Evolutionary conservation across 2,888 invertebrate species (phyloP).

Genomic region (Petrolisthes cinctipes): DNA sequence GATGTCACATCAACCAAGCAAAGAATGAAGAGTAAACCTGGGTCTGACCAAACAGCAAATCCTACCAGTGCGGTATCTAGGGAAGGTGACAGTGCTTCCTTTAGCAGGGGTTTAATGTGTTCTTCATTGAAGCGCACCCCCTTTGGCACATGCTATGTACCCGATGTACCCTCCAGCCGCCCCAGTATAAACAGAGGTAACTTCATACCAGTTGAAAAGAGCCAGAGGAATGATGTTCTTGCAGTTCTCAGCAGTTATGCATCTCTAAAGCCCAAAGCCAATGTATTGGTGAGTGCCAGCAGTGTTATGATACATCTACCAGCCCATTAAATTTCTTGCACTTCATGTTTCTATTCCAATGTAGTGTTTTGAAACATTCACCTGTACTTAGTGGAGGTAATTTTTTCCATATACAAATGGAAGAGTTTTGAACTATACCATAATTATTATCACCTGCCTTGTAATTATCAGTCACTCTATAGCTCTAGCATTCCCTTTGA

Average conservation of each 20-base stretch:
- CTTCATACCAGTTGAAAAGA: not conserved
- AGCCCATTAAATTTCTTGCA: no score
- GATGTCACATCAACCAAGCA: not conserved
- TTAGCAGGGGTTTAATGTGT: not conserved
- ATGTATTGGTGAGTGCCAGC: constrained; percentile 29
- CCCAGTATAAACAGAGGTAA: not conserved
- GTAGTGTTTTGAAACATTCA: no score
- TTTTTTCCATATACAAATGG: no score
- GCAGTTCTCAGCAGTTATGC: not conserved
- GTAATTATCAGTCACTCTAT: no score
- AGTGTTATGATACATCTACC: not conserved
- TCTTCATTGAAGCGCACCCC: not conserved
- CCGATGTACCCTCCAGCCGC: not conserved
- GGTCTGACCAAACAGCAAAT: not conserved
- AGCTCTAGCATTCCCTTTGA: no score
- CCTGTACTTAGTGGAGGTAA: no score
- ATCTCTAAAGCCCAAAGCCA: not conserved
- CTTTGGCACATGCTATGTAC: constrained; percentile 31
- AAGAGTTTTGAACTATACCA: no score
- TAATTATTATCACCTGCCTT: no score
- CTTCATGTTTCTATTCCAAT: no score
- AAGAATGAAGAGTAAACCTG: not conserved
- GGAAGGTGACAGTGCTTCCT: not conserved
- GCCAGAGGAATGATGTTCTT: constrained; percentile 6
- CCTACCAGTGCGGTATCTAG: not conserved